A percentile compares a stretch with the other conserved stretches of the same genome.
Evolutionary conservation across 2,797 vertebrate species (phyloP).

Genomic region (Harpagifer antarcticus): DNA sequence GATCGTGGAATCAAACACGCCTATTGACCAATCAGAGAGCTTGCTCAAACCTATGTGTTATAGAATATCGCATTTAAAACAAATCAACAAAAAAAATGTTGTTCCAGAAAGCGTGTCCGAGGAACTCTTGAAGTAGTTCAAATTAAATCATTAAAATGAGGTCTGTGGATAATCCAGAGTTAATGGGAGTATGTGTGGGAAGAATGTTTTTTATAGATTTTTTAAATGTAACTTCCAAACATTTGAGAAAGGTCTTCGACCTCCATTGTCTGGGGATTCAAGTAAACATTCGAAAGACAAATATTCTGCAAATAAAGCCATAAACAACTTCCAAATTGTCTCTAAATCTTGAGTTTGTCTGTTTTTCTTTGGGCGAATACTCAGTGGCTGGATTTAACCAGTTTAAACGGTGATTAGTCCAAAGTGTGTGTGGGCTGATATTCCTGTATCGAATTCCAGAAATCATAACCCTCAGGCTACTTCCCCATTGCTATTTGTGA

Average conservation of each 20-base stretch:
- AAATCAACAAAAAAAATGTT: slow-evolving; percentile 11
- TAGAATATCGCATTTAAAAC: slow-evolving; percentile 24
- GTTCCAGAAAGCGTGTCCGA: slow-evolving; percentile 9
- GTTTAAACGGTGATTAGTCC: too few species aligned
- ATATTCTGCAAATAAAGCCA: not conserved
- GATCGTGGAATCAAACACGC: too few species aligned
- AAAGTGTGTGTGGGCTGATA: too few species aligned
- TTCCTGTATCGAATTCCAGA: too few species aligned
- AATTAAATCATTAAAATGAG: slow-evolving; percentile 22
- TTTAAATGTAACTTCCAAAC: slow-evolving; percentile 34
- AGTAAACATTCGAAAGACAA: not conserved
- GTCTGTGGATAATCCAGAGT: slow-evolving; percentile 27
- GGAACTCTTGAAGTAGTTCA: slow-evolving; percentile 30
- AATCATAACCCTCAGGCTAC: too few species aligned
- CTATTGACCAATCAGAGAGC: too few species aligned
- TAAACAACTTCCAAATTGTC: not conserved
- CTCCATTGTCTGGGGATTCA: not conserved
- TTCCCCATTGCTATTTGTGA: too few species aligned
- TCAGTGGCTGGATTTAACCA: too few species aligned
- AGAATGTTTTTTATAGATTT: slow-evolving; percentile 35
- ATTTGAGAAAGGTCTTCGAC: not conserved
- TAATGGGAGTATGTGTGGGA: slow-evolving; percentile 17
- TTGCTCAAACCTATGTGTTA: too few species aligned
- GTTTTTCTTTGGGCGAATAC: too few species aligned
- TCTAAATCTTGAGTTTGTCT: too few species aligned